These are phyloP conservation scores for Henicopernis longicauda DNA, from an alignment of 2,113 vertebrate species.

Conservation along the genomic window DNA sequence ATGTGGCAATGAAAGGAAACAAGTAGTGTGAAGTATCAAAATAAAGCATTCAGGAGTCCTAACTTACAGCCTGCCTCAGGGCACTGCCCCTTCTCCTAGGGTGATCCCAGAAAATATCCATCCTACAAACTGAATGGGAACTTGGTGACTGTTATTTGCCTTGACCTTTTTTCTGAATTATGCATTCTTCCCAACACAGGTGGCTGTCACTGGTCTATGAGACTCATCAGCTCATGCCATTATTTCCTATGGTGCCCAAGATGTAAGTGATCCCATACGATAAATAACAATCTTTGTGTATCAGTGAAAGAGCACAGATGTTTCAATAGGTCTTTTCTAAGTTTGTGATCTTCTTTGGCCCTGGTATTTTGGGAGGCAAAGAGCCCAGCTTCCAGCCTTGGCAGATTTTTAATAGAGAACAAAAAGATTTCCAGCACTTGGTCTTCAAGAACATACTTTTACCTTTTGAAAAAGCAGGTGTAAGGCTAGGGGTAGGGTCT, in stretches of 20 bases:
- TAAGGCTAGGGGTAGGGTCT: neutral
- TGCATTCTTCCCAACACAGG: neutral
- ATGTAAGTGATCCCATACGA: neutral
- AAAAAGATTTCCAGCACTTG: neutral
- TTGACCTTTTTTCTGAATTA: neutral
- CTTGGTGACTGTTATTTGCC: neutral
- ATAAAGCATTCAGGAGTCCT: neutral
- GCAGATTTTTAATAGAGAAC: neutral
- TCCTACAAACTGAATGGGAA: neutral
- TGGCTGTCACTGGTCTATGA: neutral
- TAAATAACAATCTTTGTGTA: neutral
- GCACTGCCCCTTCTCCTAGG: neutral
- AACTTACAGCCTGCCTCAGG: neutral
- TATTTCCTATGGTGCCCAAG: neutral
- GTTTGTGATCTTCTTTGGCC: neutral
- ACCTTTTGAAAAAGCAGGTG: neutral
- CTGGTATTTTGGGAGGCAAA: neutral
- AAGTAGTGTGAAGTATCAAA: neutral
- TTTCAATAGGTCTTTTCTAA: neutral
- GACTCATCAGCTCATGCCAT: neutral
- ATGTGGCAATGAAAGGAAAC: neutral
- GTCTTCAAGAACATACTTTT: neutral
- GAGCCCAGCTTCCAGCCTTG: neutral
- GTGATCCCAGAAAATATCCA: neutral
- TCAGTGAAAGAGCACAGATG: neutral